A percentile compares a stretch with the other conserved stretches of the same genome.
Evolutionary conservation across 2,888 invertebrate species (phyloP).

Genomic region (Cyclophora albipunctata): DNA sequence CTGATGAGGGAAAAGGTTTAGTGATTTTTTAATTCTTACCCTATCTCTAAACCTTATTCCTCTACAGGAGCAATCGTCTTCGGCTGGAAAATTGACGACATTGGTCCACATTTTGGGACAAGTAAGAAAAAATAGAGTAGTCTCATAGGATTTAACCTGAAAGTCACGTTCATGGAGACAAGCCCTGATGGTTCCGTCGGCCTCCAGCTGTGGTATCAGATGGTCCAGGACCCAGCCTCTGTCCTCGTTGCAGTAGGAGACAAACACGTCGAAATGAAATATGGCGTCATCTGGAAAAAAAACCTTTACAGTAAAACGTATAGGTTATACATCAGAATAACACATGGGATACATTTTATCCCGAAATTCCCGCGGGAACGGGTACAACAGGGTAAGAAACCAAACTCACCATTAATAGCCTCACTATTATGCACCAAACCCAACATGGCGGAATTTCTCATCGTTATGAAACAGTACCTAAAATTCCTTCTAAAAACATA

Average conservation of each 20-base stretch:
- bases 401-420: conserved; percentile 38
- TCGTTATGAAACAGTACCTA: conserved; percentile 73
- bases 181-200: conserved; percentile 72
- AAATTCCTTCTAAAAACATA: conserved; percentile 67
- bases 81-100: too few relatives aligned
- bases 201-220: conserved; percentile 78
- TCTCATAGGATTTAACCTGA: conserved; percentile 50
- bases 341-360: too few relatives aligned
- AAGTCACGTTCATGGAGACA: conserved; percentile 84
- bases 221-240: conserved; percentile 78
- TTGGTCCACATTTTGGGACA: too few relatives aligned
- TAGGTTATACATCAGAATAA: too few relatives aligned
- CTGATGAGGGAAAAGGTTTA: too few relatives aligned
- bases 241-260: conserved; percentile 81
- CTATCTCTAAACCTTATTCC: too few relatives aligned
- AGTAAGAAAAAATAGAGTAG: too few relatives aligned
- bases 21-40: too few relatives aligned
- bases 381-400: too few relatives aligned
- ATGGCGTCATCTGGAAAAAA: conserved; percentile 40
- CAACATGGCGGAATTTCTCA: conserved; percentile 75
- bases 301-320: background rate
- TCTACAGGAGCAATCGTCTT: too few relatives aligned
- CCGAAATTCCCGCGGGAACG: too few relatives aligned
- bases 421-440: conserved; percentile 69
- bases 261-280: conserved; percentile 79